phyloP scores from a whole-genome alignment of 1,140 invertebrate species.

The Drosophila leontia region DNA sequence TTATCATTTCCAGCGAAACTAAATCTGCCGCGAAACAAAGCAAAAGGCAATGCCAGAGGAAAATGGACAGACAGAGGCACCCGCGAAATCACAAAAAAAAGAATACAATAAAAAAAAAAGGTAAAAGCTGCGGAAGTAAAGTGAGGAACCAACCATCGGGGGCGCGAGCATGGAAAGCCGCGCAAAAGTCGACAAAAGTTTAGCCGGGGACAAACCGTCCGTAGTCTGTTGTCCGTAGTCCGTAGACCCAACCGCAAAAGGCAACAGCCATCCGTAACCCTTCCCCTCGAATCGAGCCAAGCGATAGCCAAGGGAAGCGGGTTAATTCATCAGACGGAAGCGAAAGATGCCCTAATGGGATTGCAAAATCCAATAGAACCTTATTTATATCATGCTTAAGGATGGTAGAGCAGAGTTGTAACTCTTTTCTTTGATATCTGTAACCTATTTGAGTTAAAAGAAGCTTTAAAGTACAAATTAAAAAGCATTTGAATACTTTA shows the following conservation, averaged over 20 bases:
- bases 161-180: constrained; percentile 34
- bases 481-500: not conserved
- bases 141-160: constrained; percentile 27
- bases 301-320: constrained; percentile 17
- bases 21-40: constrained; percentile 57
- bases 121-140: constrained; percentile 20
- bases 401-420: fast-evolving
- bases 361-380: not conserved
- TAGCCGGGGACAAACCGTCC: constrained; percentile 65
- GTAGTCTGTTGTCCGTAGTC: not conserved
- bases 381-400: not conserved
- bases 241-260: constrained; percentile 60
- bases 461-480: too few species aligned
- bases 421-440: not conserved
- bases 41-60: constrained; percentile 64
- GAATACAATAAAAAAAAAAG: constrained; percentile 7
- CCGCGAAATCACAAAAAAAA: constrained; percentile 22
- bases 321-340: constrained; percentile 29
- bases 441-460: not conserved
- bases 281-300: not conserved
- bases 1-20: constrained; percentile 80
- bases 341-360: constrained; percentile 8
- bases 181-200: constrained; percentile 73
- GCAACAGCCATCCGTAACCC: constrained; percentile 38
- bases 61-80: constrained; percentile 63